A percentile compares a stretch with the other conserved stretches of the same genome.
These are phyloP conservation scores for Myotis pilosus DNA, from an alignment of 2,797 vertebrate species.

Conservation along the genomic window DNA sequence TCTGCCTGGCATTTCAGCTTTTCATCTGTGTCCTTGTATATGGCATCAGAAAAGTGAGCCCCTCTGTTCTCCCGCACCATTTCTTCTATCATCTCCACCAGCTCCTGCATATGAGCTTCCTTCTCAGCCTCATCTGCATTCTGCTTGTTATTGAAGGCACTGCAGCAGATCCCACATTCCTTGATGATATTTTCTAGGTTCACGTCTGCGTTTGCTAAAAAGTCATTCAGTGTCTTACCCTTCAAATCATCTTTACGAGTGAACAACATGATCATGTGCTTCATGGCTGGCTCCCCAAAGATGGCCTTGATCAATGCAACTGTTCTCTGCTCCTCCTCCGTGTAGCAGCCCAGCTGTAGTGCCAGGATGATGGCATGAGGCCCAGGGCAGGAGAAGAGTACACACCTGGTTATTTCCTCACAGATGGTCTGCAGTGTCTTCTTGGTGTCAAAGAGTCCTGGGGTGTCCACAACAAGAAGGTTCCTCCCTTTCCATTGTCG, in stretches of 20 bases:
- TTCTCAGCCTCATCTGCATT: background rate
- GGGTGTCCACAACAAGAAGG: no score
- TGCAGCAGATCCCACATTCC: background rate
- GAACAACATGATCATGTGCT: conserved; percentile 51
- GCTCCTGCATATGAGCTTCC: conserved; percentile 14
- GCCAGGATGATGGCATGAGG: conserved; percentile 56
- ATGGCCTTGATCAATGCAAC: background rate
- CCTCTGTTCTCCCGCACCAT: background rate
- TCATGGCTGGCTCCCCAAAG: conserved; percentile 15
- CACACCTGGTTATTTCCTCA: no score
- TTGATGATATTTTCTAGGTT: background rate
- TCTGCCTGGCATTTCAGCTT: accelerated
- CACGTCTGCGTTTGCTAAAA: accelerated
- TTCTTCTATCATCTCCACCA: background rate
- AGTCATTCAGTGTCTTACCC: accelerated
- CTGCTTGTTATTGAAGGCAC: background rate
- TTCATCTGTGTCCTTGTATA: background rate
- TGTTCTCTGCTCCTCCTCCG: background rate
- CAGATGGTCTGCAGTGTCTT: no score
- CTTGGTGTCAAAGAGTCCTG: no score
- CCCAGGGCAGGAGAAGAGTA: background rate
- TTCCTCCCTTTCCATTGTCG: no score
- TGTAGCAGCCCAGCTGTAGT: background rate
- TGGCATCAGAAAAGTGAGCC: background rate
- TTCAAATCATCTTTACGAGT: background rate